Evolutionary conservation across 2,113 vertebrate genomes (phyloP), one percentile per base, ranked within the genome.

Genomic region (Bubalus kerabau): DNA sequence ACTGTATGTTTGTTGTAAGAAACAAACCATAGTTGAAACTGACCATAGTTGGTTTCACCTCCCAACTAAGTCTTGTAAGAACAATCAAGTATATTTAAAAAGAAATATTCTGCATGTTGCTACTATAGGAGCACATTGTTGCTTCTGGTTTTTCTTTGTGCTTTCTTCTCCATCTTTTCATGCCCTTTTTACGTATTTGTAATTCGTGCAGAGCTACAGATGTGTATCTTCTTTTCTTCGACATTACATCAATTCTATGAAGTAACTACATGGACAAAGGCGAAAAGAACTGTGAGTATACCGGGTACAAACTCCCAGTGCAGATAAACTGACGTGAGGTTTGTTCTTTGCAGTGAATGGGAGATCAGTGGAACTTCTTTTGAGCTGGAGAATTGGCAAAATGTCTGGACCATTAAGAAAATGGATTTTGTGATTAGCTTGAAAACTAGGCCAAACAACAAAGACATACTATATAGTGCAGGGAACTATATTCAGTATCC

Each of bases 281-380:
- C 36, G 6, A 56, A 36, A 83, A 83, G 81, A 83, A 56, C 52
- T 56, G 32, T 83, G 13, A 7, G 7, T 83, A 56, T 2, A 26
- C 13, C 97, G 99, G 99, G 99, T 99, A 98, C 99, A 99, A 98
- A 99, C 99, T 50, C 99, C 99, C 97, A 99, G 99, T 96, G 99
- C 99, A 99, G 99, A 99, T 99, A 99, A 99, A 98, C 99, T 99
- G 83, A 99, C 99, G 99, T 99, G 98, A 99, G 99, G 2, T 99
- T 99, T 98, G 99, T 99, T 98, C 99, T 99, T 97, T 99, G 99
- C 98, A 99, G 99, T 98, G 97, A 99, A 97, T 99, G 99, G 99
- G 99, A 98, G 99, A 99, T 99, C 99, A 99, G 98, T 99, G 99
- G 99, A 99, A 99, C 99, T 99, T 99, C 98, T 99, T 99, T 98